Evolutionary conservation across 92 coral and sea anemone species (phyloP), one percentile per base, ranked within the genome.

Genomic region (Montipora capitata): DNA sequence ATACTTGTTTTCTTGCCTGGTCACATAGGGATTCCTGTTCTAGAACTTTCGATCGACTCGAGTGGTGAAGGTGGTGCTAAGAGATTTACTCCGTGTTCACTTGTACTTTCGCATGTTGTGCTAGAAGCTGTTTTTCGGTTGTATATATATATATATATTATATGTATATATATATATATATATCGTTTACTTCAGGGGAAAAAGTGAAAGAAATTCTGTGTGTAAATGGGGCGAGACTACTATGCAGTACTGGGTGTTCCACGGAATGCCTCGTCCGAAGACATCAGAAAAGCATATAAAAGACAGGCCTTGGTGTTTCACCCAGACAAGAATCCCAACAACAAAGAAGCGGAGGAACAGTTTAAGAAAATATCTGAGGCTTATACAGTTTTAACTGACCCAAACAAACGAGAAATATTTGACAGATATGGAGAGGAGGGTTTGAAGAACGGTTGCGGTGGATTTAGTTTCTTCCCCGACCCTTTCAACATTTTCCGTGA

Each of bases 391-490:
- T 89, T 98, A 88, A 93, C 92, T 35, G 99, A 98, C 81, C 93
- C 98, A 3, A 78, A 80, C 49, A 92, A 95, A 70, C 92, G 99
- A 18, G 89, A 78, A 16, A 89, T 98, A 39, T 98, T 96, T 77
- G 98, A 98, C 81, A 88, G 86, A 52, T 98, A 88, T 81, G 99
- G 99, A 57, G 99, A 98, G 54, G 99, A 96, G 88, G 99, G 99
- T 0, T 77, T 98, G 7, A 88, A 90, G 81, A 97, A 96, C 11
- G 84, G 68, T 43, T 20, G 74, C 27, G 85, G 82, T 10, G 87
- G 86, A 0, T 92, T 94, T 67, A 95, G 96, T 20, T 89, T 87
- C 68, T 95, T 88, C 90, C 42, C 52, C 72, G 98, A 97, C 79
- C 99, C 99, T 10, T 77, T 92, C 78, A 88, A 83, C 77, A 85